phyloP scores from a whole-genome alignment of 2,888 invertebrate species.

The Augochlorella aurata region DNA sequence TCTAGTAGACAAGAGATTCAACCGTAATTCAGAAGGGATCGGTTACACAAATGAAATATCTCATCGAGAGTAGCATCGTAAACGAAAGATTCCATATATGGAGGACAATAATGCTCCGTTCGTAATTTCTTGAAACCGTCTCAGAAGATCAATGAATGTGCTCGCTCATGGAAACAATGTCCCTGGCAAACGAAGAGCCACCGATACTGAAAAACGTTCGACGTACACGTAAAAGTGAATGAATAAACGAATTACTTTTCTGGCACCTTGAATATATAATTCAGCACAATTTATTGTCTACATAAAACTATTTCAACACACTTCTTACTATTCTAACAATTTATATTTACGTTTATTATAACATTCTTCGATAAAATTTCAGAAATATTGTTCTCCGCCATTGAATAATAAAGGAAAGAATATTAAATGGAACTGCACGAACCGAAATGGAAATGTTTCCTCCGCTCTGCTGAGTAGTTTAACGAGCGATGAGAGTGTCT shows the following conservation, averaged over 20 bases:
- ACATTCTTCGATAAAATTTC: background rate
- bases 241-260: slow-evolving; percentile 14
- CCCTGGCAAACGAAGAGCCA: background rate
- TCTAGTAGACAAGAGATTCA: slow-evolving; percentile 50
- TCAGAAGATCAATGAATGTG: background rate
- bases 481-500: background rate
- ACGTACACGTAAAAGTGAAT: slow-evolving; percentile 4
- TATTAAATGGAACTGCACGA: background rate
- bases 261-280: slow-evolving; percentile 12
- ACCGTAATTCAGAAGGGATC: background rate
- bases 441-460: background rate
- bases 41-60: background rate
- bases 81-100: background rate
- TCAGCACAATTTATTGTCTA: slow-evolving; percentile 15
- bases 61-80: background rate
- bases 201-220: background rate
- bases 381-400: background rate
- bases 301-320: slow-evolving; percentile 17
- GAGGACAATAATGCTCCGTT: background rate
- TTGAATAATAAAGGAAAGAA: background rate
- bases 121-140: background rate
- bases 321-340: slow-evolving; percentile 19
- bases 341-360: background rate
- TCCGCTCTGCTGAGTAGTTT: background rate
- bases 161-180: background rate